Conservation (phyloP, 2,888 invertebrate species). For the Zygogramma bicolorata region DNA sequence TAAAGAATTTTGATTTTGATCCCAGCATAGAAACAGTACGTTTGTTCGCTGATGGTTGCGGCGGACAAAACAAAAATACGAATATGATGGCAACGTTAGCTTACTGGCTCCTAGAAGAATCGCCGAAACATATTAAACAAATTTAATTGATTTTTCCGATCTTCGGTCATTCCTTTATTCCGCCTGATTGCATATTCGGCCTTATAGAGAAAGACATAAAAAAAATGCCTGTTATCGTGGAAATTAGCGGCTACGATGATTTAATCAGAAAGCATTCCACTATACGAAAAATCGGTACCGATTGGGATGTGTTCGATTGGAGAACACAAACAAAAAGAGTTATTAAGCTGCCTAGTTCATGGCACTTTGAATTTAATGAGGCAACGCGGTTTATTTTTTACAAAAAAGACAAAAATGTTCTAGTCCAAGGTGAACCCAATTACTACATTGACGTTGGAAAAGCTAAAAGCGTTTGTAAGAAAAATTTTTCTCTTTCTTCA, state of each 20-base stretch:
- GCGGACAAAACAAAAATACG: constrained; percentile 24
- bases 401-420: too few relatives aligned
- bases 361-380: too few relatives aligned
- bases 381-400: too few relatives aligned
- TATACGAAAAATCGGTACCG: background rate
- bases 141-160: constrained; percentile 13
- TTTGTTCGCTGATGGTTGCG: constrained; percentile 27
- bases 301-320: background rate
- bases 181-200: background rate
- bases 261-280: background rate
- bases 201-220: background rate
- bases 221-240: background rate
- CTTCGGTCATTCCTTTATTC: background rate
- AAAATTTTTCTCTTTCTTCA: too few relatives aligned
- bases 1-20: background rate
- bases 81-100: constrained; percentile 23
- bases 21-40: background rate
- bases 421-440: too few relatives aligned
- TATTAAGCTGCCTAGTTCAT: too few relatives aligned
- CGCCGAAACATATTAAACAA: background rate
- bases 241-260: background rate
- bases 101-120: constrained; percentile 12
- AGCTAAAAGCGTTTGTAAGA: too few relatives aligned
- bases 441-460: too few relatives aligned
- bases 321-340: too few relatives aligned